These are phyloP conservation scores for Plebejus argus DNA, from an alignment of 2,888 invertebrate species.

Conservation along the genomic window DNA sequence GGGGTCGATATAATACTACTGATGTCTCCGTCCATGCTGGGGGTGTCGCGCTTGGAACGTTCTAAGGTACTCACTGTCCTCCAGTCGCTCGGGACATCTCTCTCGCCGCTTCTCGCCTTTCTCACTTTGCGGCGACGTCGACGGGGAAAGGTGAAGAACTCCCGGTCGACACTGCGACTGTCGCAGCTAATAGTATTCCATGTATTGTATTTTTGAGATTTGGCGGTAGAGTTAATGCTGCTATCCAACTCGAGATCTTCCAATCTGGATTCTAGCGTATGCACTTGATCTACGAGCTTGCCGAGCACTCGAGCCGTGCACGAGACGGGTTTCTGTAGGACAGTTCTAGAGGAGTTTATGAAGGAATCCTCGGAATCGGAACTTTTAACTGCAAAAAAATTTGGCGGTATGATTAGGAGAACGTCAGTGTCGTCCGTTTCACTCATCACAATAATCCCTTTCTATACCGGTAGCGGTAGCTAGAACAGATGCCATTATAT, in stretches of 20 bases:
- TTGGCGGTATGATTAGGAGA: conserved; percentile 88
- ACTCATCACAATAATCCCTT: conserved; percentile 68
- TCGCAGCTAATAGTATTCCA: conserved; percentile 65
- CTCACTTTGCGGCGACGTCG: conserved; percentile 60
- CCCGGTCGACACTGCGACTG: conserved; percentile 59
- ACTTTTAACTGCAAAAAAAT: conserved; percentile 84
- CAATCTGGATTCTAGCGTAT: conserved; percentile 81
- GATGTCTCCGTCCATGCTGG: conserved; percentile 74
- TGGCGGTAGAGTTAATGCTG: conserved; percentile 56
- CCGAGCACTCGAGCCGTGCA: conserved; percentile 74
- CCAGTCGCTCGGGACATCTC: conserved; percentile 58
- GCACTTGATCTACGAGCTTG: conserved; percentile 83
- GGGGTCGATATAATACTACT: conserved; percentile 74
- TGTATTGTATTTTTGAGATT: conserved; percentile 50
- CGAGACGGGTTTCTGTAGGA: conserved; percentile 68
- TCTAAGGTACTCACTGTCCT: conserved; percentile 36
- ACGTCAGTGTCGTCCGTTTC: conserved; percentile 90
- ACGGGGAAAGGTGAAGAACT: conserved; percentile 69
- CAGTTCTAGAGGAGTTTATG: conserved; percentile 69
- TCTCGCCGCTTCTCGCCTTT: conserved; percentile 52
- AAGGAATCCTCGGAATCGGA: conserved; percentile 79
- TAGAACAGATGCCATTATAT: conserved; percentile 57
- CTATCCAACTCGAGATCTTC: conserved; percentile 64
- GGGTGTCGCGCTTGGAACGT: conserved; percentile 50
- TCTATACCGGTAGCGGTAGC: conserved; percentile 36